Evolutionary conservation across 1,140 invertebrate species (phyloP).

Genomic region (Leptinotarsa undecemlineata): DNA sequence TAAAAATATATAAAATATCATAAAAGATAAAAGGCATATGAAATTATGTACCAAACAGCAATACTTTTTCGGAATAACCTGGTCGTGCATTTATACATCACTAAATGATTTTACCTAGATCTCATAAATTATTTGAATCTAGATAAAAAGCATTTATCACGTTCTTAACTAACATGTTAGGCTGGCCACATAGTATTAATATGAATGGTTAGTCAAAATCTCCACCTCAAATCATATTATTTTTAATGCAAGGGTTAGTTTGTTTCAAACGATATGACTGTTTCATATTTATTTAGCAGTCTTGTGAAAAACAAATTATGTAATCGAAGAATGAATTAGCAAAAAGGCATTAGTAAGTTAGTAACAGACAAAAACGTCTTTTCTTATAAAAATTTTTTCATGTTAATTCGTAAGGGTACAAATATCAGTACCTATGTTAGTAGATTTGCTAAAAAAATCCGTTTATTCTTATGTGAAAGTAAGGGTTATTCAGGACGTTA

Average conservation of each 20-base stretch:
- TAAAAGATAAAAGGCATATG: constrained; percentile 13
- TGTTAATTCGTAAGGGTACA: too few species aligned
- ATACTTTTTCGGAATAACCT: constrained; percentile 18
- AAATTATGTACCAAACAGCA: constrained; percentile 11
- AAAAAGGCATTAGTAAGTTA: too few species aligned
- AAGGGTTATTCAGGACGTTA: too few species aligned
- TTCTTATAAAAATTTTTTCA: too few species aligned
- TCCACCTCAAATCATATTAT: background rate
- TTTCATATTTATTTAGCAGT: background rate
- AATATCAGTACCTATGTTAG: too few species aligned
- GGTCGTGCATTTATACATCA: constrained; percentile 9
- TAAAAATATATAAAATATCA: constrained; percentile 33
- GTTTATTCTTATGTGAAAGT: too few species aligned
- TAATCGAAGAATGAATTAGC: too few species aligned
- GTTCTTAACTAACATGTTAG: background rate
- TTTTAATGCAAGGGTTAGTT: background rate
- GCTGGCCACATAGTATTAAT: background rate
- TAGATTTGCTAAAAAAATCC: too few species aligned
- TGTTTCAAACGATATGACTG: background rate
- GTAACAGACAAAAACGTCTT: too few species aligned
- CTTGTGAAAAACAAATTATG: too few species aligned
- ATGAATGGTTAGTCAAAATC: background rate
- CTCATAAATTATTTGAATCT: background rate
- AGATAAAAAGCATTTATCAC: background rate
- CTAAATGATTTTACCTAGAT: background rate